Base-by-base conservation (phyloP, 2,888 invertebrate species). In the Zeuzera pyrina region DNA sequence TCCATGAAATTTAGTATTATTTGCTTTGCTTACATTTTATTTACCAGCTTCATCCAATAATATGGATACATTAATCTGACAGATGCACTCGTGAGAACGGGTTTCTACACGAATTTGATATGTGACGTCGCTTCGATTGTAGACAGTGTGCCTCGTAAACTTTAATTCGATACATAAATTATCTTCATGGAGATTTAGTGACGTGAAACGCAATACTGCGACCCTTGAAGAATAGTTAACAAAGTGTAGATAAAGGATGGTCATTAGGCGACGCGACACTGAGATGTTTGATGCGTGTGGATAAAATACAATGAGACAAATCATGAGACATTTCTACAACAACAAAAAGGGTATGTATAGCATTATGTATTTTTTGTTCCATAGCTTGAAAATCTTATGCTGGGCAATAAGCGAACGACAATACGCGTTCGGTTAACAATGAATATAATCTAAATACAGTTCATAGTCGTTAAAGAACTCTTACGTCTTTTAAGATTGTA, bases 131-230 rank as follows among this genome's bases (percentile, higher is more conserved):
- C n/a, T 41, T 45, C 49, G 48, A 48, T 49, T 56, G 62, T 55
- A 74, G 73, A 72, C 72, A 56, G 59, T 61, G 65, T 56, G 72
- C 57, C 68, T 71, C 64, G 66, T 65, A 68, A 68, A 70, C 38
- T 65, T 72, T 68, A 73, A 74, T 74, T 68, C 60, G 61, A 63
- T 47, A 58, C 61, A 73, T 76, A 73, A 66, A 73, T 73, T 66
- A 72, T 64, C 55, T 52, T 57, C 54, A 59, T 54, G 47, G 53
- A 68, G 66, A 65, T 67, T 65, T 64, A 70, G 58, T 56, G 57
- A 57, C 53, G 39, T 60, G 67, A 63, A 70, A 69, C 59, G 64
- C 59, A 64, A 70, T 65, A 65, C 53, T 42, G 33, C 37, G 47
- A 10, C 28, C 35, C 47, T 52, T 53, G 49, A 57, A 68, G 55